A percentile compares a stretch with the other conserved stretches of the same genome.
phyloP scores from a whole-genome alignment of 2,888 invertebrate species.

The Miltochrista miniata region DNA sequence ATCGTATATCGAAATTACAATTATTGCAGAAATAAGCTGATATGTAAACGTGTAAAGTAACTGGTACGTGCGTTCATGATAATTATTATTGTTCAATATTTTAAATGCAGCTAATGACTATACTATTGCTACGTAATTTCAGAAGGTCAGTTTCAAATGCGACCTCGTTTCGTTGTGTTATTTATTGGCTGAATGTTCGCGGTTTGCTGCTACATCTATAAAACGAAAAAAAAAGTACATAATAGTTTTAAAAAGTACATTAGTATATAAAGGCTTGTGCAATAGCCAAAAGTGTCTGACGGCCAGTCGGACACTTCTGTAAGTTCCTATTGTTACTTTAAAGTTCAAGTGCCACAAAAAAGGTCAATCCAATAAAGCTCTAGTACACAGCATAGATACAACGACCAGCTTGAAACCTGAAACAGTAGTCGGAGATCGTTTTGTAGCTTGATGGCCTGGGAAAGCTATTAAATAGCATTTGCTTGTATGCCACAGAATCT shows the following conservation, averaged over 20 bases:
- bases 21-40: conserved; percentile 3
- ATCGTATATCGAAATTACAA: not conserved
- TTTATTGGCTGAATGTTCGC: conserved; percentile 7
- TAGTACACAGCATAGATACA: no score
- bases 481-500: no score
- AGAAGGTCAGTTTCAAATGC: conserved; percentile 16
- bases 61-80: conserved; percentile 1
- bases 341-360: no score
- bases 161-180: conserved; percentile 12
- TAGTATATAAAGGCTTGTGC: no score
- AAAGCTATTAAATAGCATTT: no score
- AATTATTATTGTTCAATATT: conserved; percentile 12
- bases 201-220: not conserved
- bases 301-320: not conserved
- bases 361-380: no score
- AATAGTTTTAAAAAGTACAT: no score
- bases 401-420: no score
- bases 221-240: not conserved
- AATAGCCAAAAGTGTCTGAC: no score
- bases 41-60: not conserved
- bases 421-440: no score
- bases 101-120: conserved; percentile 9
- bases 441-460: no score
- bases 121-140: conserved; percentile 11
- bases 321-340: no score